Conservation (phyloP, 2,888 invertebrate species). For the Gymnoscelis rufifasciata region DNA sequence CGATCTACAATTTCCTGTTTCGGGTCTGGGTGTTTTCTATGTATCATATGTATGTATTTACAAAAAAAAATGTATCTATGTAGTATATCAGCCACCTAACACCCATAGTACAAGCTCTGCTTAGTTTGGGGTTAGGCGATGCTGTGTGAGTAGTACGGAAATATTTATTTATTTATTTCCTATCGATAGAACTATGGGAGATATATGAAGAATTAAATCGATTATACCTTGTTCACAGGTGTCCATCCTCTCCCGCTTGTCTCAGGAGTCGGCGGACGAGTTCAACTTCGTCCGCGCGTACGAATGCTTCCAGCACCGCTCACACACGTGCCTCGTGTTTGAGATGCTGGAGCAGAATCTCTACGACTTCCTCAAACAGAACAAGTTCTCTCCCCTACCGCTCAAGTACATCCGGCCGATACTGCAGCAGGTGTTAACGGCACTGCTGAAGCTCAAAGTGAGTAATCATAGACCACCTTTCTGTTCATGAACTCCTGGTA, state of each 20-base stretch:
- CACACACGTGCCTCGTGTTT: constrained; percentile 99
- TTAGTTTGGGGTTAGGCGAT: no score
- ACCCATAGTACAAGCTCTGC: no score
- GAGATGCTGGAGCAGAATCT: constrained; percentile 99
- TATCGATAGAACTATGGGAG: no score
- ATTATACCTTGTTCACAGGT: constrained; percentile 81
- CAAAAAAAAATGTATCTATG: no score
- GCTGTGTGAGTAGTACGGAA: no score
- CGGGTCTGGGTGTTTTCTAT: no score
- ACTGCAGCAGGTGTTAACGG: constrained; percentile 95
- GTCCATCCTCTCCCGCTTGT: constrained; percentile 93
- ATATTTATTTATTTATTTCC: no score
- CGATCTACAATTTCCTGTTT: no score
- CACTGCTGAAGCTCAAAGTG: constrained; percentile 93
- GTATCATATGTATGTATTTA: no score
- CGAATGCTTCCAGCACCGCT: constrained; percentile 99
- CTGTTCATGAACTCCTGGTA: constrained; percentile 3
- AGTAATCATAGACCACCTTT: constrained; percentile 23
- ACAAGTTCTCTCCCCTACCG: constrained; percentile 99
- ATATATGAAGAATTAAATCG: no score
- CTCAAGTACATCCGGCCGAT: constrained; percentile 99
- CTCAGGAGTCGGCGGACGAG: constrained; percentile 99
- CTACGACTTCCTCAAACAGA: constrained; percentile 99
- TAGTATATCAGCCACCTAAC: no score
- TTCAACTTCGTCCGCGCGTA: constrained; percentile 99